A percentile compares a stretch with the other conserved stretches of the same genome.
These are phyloP conservation scores for Beris morrisii DNA, from an alignment of 2,888 invertebrate genomes.

Conservation along the genomic window DNA sequence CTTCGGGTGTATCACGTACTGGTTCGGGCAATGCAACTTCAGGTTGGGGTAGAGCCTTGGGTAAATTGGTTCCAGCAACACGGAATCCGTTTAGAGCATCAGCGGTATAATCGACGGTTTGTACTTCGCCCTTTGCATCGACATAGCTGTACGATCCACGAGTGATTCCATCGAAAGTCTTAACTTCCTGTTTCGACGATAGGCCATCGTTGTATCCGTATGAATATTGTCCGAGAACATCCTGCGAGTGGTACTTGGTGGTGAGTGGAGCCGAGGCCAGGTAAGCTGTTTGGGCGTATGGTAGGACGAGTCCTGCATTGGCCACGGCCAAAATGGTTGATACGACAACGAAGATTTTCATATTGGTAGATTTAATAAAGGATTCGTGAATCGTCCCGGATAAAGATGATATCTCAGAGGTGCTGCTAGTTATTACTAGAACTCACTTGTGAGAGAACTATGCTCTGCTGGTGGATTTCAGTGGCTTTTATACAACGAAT, in stretches of 20 bases:
- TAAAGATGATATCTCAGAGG: conserved; percentile 36
- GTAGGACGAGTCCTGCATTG: conserved; percentile 22
- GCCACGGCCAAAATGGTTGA: conserved; percentile 44
- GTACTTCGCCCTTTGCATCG: conserved; percentile 59
- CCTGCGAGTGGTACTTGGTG: conserved; percentile 59
- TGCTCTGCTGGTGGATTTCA: conserved; percentile 19
- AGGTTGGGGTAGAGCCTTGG: conserved; percentile 42
- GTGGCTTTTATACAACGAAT: conserved; percentile 34
- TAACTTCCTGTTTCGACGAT: conserved; percentile 60
- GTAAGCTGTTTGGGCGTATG: conserved; percentile 7
- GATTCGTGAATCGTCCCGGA: background rate
- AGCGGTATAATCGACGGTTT: conserved; percentile 59
- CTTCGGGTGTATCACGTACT: conserved; percentile 46
- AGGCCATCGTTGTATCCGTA: conserved; percentile 61
- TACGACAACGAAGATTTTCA: conserved; percentile 49
- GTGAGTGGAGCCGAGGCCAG: conserved; percentile 42
- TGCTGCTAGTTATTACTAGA: conserved; percentile 47
- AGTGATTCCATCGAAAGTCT: conserved; percentile 59
- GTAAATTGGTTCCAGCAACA: conserved; percentile 60
- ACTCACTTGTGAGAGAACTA: conserved; percentile 47
- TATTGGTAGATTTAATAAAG: conserved; percentile 39
- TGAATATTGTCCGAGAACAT: conserved; percentile 60
- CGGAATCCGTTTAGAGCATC: conserved; percentile 60
- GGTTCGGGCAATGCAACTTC: conserved; percentile 41
- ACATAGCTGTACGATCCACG: conserved; percentile 61